phyloP scores from a whole-genome alignment of 2,888 invertebrate genomes.

The Pediacus dermestoides region DNA sequence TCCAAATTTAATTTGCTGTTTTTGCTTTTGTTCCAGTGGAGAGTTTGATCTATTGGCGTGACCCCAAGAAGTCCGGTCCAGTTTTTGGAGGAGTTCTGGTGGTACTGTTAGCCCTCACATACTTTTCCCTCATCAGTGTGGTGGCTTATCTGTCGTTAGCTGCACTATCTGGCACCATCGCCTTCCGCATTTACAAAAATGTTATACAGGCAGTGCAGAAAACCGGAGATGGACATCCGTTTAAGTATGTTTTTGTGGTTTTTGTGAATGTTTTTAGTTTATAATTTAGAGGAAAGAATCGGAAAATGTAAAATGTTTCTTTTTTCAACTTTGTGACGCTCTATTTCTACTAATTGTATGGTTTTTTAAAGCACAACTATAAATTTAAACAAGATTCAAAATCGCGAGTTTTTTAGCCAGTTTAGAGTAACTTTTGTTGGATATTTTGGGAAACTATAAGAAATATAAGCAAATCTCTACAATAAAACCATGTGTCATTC shows the following conservation, averaged over 20 bases:
- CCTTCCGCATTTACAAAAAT: slow-evolving; percentile 95
- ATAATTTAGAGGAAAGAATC: too few relatives aligned
- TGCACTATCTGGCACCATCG: slow-evolving; percentile 80
- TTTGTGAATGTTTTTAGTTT: slow-evolving; percentile 3
- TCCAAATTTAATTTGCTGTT: too few relatives aligned
- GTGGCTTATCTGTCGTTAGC: slow-evolving; percentile 88
- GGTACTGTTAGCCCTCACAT: slow-evolving; percentile 88
- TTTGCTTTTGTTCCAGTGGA: slow-evolving; percentile 67
- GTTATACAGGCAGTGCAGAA: slow-evolving; percentile 94
- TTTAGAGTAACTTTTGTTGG: too few relatives aligned
- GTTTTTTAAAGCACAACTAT: too few relatives aligned
- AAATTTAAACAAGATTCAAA: too few relatives aligned
- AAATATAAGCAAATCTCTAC: too few relatives aligned
- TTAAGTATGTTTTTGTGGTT: slow-evolving; percentile 71
- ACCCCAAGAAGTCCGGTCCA: slow-evolving; percentile 89
- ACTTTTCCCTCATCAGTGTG: slow-evolving; percentile 94
- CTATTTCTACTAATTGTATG: too few relatives aligned
- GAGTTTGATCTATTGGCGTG: slow-evolving; percentile 96
- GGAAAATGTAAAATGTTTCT: too few relatives aligned
- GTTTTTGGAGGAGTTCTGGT: slow-evolving; percentile 88
- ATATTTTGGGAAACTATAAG: too few relatives aligned
- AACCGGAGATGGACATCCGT: slow-evolving; percentile 94
- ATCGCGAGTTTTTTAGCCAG: too few relatives aligned
- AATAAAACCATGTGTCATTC: too few relatives aligned
- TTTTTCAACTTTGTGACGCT: too few relatives aligned